Evolutionary conservation across 2,113 vertebrate genomes (phyloP), one percentile per base, ranked within the genome.

Genomic region (Chamaetylas fuelleborni): DNA sequence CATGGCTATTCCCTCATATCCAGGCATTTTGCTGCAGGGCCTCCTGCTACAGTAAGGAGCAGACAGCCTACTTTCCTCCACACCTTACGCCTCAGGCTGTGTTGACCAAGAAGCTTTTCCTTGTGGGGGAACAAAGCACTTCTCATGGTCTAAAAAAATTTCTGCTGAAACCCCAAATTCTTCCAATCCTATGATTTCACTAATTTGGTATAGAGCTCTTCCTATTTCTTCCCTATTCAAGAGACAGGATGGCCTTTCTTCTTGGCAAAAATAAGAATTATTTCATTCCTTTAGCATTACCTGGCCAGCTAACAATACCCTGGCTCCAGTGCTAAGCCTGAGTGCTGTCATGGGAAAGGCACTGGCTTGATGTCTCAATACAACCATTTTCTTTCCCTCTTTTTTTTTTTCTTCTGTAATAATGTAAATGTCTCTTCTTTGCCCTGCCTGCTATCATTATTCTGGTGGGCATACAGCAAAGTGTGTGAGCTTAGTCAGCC

Each of bases 21-120:
- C 83, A 86, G 72, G 80, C 56, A 70, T 93, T 95, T 90, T 88
- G 76, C 94, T 17, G 0, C 76, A 80, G 92, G 92, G 71, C 64
- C 6, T 86, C 14, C 60, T 83, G 67, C 73, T 56, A 77, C 15
- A 48, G 54, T 34, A 23, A 76, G 71, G 51, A 92, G 67, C 33
- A 67, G 69, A 33, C n/a, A 94, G 34, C 38, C 56, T 86, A 2
- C 74, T 51, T 92, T 78, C 47, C 56, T 86, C 56, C 80, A 74
- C 82, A 56, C 80, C 64, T 94, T 62, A n/a, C 1, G 20, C 76
- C 64, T 70, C 42, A 58, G 88, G 60, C 60, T 73, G 5, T 47
- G 43, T 28, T 93, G 94, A 83, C 88, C 88, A 62, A 90, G 50
- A 88, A 90, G 31, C 34, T 36, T 88, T 93, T 81, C 67, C 34